Evolutionary conservation across 2,113 vertebrate species (phyloP).

Genomic region (Coturnix japonica): DNA sequence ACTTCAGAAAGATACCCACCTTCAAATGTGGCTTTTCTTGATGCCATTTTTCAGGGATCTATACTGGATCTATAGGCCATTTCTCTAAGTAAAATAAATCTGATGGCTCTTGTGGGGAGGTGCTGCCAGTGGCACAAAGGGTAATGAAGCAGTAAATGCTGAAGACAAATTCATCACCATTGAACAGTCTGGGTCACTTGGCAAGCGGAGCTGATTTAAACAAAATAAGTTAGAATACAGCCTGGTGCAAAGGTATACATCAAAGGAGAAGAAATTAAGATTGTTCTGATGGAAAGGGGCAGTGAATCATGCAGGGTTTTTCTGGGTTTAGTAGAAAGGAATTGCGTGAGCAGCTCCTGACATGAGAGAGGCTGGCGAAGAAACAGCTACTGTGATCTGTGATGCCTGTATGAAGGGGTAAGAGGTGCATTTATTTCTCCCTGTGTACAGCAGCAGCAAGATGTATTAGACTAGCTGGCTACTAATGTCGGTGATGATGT

Average conservation of each 20-base stretch:
- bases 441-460: background rate
- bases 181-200: conserved; percentile 24
- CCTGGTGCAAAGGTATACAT: background rate
- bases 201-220: background rate
- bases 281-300: background rate
- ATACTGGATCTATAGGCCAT: background rate
- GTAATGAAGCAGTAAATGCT: conserved; percentile 9
- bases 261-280: background rate
- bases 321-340: background rate
- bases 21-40: background rate
- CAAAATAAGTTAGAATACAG: background rate
- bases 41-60: background rate
- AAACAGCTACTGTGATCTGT: background rate
- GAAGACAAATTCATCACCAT: conserved; percentile 38
- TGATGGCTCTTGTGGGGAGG: background rate
- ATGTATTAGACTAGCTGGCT: background rate
- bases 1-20: background rate
- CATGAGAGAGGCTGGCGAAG: background rate
- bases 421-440: conserved; percentile 1
- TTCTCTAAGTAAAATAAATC: background rate
- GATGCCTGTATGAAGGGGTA: background rate
- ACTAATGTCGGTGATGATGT: background rate
- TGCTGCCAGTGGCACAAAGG: conserved; percentile 20
- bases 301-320: background rate
- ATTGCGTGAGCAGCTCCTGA: background rate